Evolutionary conservation across 2,113 vertebrate genomes (phyloP).

Genomic region (Ia io): DNA sequence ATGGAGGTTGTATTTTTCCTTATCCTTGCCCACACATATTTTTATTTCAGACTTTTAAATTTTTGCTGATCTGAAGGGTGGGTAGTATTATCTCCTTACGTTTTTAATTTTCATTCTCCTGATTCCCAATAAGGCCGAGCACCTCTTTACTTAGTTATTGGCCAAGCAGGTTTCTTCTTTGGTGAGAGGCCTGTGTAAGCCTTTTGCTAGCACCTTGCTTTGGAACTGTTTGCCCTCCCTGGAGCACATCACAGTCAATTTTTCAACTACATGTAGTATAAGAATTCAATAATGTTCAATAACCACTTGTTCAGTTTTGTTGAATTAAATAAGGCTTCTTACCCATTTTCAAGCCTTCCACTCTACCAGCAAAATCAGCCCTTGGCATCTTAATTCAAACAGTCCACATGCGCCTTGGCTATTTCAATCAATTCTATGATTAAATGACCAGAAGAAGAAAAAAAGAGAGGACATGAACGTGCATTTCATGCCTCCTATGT

Average conservation of each 20-base stretch:
- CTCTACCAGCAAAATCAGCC: not conserved
- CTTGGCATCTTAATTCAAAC: not conserved
- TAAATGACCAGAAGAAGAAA: not conserved
- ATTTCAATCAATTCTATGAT: not conserved
- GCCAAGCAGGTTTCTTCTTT: not conserved
- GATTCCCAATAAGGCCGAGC: not conserved
- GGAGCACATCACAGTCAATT: not conserved
- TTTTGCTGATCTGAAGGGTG: not conserved
- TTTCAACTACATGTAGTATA: not conserved
- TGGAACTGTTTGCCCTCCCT: not conserved
- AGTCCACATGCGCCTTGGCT: not conserved
- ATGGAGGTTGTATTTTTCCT: not conserved
- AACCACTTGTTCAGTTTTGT: not conserved
- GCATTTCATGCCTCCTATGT: not conserved
- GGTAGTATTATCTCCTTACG: not conserved
- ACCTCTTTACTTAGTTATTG: not conserved
- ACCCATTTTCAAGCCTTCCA: not conserved
- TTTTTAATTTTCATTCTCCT: not conserved
- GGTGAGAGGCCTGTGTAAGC: not conserved
- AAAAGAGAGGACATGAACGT: not conserved
- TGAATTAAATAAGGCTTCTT: not conserved
- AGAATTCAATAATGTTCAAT: not conserved
- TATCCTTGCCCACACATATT: not conserved
- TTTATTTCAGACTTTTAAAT: not conserved
- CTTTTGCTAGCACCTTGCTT: not conserved